A percentile compares a stretch with the other conserved stretches of the same genome.
Conservation (phyloP, 1,140 invertebrate genomes). For the Aphaenogaster rudis region DNA sequence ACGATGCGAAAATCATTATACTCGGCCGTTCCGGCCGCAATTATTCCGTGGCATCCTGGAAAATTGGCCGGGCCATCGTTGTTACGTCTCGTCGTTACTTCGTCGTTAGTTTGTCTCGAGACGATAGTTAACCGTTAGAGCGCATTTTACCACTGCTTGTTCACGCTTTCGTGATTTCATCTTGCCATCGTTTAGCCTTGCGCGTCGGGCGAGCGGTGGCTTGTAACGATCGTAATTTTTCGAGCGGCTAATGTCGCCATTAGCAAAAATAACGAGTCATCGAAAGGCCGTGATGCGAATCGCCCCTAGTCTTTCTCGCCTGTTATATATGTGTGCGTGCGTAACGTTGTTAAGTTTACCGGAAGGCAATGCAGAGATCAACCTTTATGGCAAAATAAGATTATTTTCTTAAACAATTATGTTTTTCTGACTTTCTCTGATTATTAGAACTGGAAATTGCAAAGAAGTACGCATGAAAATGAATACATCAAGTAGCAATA, state of each 20-base stretch:
- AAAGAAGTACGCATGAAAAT: neutral
- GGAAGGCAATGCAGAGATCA: neutral
- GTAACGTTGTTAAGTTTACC: neutral
- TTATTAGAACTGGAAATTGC: neutral
- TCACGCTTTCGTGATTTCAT: constrained; percentile 58
- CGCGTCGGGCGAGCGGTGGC: constrained; percentile 14
- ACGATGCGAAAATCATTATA: constrained; percentile 43
- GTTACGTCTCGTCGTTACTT: constrained; percentile 24
- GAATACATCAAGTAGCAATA: neutral
- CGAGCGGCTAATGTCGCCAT: constrained; percentile 32
- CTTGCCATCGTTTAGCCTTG: constrained; percentile 1
- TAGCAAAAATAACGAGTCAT: constrained; percentile 47
- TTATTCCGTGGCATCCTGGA: constrained; percentile 44
- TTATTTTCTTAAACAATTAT: neutral
- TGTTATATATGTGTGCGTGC: too few relatives aligned
- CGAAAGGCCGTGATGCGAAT: constrained; percentile 24
- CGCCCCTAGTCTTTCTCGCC: neutral
- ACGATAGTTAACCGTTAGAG: constrained; percentile 24
- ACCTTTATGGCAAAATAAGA: neutral
- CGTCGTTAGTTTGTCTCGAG: constrained; percentile 29
- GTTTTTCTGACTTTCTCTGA: neutral
- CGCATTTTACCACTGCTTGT: constrained; percentile 30
- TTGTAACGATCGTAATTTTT: constrained; percentile 44
- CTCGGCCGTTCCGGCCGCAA: constrained; percentile 29
- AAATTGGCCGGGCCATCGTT: constrained; percentile 43